Evolutionary conservation across 2,888 invertebrate genomes (phyloP).

Genomic region (Sialis lutaria): DNA sequence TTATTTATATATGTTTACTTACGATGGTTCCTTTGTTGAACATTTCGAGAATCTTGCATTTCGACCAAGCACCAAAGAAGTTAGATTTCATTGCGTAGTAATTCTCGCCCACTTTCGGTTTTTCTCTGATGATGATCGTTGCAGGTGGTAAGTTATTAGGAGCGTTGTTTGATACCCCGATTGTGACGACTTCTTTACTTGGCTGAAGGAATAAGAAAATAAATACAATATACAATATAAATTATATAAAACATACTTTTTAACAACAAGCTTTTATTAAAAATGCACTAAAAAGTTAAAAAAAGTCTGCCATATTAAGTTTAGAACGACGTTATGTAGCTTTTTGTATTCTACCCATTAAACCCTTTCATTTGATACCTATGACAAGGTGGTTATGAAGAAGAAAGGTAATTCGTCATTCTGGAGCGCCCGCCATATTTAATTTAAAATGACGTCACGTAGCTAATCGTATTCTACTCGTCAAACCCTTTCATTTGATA

Average conservation of each 20-base stretch:
- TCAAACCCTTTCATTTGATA: too few relatives aligned
- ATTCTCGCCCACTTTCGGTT: conserved; percentile 29
- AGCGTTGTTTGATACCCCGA: conserved; percentile 13
- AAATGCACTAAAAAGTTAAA: too few relatives aligned
- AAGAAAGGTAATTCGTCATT: too few relatives aligned
- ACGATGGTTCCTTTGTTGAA: conserved; percentile 12
- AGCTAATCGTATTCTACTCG: too few relatives aligned
- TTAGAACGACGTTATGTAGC: too few relatives aligned
- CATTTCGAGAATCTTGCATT: conserved; percentile 33
- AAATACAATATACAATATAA: not conserved
- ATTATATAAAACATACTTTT: not conserved
- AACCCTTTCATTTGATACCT: too few relatives aligned
- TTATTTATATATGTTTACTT: not conserved
- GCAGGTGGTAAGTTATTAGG: conserved; percentile 34
- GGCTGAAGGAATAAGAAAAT: not conserved
- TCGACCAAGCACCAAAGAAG: conserved; percentile 44
- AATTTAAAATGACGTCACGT: too few relatives aligned
- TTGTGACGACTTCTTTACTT: conserved; percentile 12
- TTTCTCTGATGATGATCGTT: conserved; percentile 30
- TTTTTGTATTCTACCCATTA: too few relatives aligned
- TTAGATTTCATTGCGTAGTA: conserved; percentile 45
- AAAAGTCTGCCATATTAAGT: too few relatives aligned
- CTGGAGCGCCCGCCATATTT: too few relatives aligned
- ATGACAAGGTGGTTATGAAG: too few relatives aligned
- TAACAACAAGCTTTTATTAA: too few relatives aligned